Conservation (phyloP, 1,140 invertebrate genomes). For the Saccostrea glomerata region DNA sequence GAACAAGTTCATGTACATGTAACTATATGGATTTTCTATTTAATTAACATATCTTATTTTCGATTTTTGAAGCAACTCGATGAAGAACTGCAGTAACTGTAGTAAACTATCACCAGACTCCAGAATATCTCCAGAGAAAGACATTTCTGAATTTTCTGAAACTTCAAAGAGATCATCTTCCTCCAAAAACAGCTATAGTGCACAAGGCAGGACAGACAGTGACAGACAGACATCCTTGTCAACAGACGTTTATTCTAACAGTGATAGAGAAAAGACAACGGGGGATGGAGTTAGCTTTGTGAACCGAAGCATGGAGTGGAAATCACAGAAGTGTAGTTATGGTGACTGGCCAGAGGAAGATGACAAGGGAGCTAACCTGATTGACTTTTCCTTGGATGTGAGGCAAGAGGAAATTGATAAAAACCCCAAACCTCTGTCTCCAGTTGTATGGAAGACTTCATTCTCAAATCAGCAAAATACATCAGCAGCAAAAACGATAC, state of each 20-base stretch:
- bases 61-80: not conserved
- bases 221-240: not conserved
- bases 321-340: conserved; percentile 24
- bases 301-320: not conserved
- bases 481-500: not conserved
- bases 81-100: conserved; percentile 11
- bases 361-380: conserved; percentile 8
- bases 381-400: conserved; percentile 33
- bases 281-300: conserved; percentile 18
- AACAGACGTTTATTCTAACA: not conserved
- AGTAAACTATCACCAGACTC: not conserved
- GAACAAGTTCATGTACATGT: too few relatives aligned
- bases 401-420: not conserved
- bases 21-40: too few relatives aligned
- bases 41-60: not conserved
- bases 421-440: not conserved
- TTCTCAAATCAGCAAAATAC: not conserved
- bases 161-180: not conserved
- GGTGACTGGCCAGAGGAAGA: conserved; percentile 39
- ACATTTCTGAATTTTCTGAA: not conserved
- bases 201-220: not conserved
- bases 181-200: not conserved
- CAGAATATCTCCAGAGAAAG: not conserved
- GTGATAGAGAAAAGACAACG: not conserved
- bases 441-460: not conserved